Conservation (phyloP, 2,113 vertebrate species). For the Rhynchomys soricoides region DNA sequence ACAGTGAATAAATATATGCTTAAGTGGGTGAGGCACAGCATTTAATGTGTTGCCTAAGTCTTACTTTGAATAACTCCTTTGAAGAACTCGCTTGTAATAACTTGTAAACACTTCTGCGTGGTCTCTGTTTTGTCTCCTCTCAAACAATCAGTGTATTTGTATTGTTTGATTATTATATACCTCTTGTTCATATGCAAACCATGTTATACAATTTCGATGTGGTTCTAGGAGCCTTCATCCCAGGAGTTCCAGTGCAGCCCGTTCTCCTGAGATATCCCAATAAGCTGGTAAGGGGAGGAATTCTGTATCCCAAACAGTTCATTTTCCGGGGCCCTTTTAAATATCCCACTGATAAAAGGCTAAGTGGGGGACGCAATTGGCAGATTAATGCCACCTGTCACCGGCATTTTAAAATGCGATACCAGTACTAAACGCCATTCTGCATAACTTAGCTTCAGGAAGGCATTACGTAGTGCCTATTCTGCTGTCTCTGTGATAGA, state of each 20-base stretch:
- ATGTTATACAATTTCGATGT: conserved; percentile 13
- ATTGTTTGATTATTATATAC: background rate
- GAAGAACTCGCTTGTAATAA: conserved; percentile 1
- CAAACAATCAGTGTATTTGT: background rate
- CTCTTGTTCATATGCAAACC: background rate
- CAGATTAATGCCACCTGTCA: background rate
- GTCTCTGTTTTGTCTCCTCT: background rate
- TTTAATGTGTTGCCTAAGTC: background rate
- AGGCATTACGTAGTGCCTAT: background rate
- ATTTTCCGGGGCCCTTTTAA: background rate
- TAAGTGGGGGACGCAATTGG: background rate
- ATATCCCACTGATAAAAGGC: background rate
- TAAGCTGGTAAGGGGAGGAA: conserved; percentile 88
- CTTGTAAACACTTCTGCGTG: background rate
- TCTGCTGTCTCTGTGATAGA: background rate
- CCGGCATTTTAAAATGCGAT: background rate
- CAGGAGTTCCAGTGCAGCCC: conserved; percentile 95
- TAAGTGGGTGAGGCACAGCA: background rate
- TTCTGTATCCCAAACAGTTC: background rate
- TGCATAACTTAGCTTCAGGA: background rate
- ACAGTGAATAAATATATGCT: background rate
- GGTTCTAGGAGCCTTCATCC: conserved; percentile 95
- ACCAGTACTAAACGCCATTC: background rate
- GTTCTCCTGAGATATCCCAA: conserved; percentile 96
- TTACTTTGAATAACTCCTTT: background rate